Evolutionary conservation across 92 coral and sea anemone genomes (phyloP).

Genomic region (Porites divaricata): DNA sequence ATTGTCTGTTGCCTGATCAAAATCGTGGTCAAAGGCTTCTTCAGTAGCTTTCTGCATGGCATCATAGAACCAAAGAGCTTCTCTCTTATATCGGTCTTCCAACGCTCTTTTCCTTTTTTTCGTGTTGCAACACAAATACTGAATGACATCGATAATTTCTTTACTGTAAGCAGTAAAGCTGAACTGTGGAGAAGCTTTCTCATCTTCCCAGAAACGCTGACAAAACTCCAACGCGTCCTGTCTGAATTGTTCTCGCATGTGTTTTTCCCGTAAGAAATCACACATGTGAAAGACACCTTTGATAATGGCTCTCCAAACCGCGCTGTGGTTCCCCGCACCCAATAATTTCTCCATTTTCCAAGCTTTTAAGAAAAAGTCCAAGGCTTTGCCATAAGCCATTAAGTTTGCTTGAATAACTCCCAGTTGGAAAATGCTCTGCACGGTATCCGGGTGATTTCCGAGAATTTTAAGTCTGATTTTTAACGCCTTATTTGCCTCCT

Average conservation of each 20-base stretch:
- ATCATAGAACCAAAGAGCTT: conserved; percentile 10
- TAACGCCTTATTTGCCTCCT: conserved; percentile 54
- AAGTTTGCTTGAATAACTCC: conserved; percentile 60
- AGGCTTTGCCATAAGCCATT: conserved; percentile 37
- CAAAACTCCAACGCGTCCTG: conserved; percentile 2
- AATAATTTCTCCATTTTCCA: conserved; percentile 62
- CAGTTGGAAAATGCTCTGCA: conserved; percentile 63
- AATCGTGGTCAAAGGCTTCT: not conserved
- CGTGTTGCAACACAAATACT: not conserved
- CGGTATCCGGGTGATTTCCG: conserved; percentile 65
- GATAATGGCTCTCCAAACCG: conserved; percentile 29
- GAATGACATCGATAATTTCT: not conserved
- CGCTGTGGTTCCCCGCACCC: too few relatives aligned
- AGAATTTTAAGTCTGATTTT: conserved; percentile 37
- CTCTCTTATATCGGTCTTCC: not conserved
- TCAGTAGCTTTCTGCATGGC: not conserved
- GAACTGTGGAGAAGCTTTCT: not conserved
- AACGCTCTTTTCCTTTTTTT: not conserved
- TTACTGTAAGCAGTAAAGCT: not conserved
- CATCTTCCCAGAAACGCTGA: conserved; percentile 19
- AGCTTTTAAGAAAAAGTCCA: conserved; percentile 42
- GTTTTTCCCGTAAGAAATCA: too few relatives aligned
- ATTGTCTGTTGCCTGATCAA: not conserved
- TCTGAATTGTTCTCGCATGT: too few relatives aligned
- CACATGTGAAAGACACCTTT: conserved; percentile 24